phyloP scores from a whole-genome alignment of 2,113 vertebrate genomes.

The Megalops atlanticus region DNA sequence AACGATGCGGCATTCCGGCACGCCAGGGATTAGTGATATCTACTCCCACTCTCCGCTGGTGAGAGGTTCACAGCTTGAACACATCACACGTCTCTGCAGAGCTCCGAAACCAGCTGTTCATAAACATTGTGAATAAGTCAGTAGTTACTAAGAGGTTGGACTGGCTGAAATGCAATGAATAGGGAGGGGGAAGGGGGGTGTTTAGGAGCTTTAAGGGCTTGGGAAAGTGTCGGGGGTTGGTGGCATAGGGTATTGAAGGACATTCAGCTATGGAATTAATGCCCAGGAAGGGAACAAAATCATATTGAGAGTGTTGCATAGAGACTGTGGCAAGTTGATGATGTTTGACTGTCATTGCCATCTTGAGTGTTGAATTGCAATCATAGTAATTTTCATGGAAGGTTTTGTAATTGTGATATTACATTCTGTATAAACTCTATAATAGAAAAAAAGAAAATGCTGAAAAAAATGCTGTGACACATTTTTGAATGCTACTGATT shows the following conservation, averaged over 20 bases:
- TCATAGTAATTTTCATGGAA: not conserved
- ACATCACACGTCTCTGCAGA: not conserved
- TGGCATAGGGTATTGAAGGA: too few species aligned
- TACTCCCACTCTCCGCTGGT: not conserved
- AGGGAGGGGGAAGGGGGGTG: not conserved
- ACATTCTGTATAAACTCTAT: too few species aligned
- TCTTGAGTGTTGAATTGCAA: conserved; percentile 3
- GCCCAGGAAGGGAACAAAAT: not conserved
- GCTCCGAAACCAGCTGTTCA: not conserved
- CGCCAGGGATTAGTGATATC: not conserved
- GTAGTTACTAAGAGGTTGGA: not conserved
- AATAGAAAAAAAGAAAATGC: too few species aligned
- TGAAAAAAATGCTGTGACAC: too few species aligned
- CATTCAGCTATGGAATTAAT: not conserved
- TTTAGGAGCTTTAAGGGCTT: too few species aligned
- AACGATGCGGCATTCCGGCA: not conserved
- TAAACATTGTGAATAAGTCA: not conserved
- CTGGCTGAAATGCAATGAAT: not conserved
- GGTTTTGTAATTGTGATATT: not conserved
- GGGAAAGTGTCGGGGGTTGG: not conserved
- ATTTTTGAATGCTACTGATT: not conserved
- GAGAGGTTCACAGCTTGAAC: not conserved
- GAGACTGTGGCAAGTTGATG: not conserved
- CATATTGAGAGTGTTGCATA: not conserved
- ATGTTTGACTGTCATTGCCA: conserved; percentile 1